phyloP scores from a whole-genome alignment of 2,888 invertebrate genomes.

The Eupelmus urozonus region DNA sequence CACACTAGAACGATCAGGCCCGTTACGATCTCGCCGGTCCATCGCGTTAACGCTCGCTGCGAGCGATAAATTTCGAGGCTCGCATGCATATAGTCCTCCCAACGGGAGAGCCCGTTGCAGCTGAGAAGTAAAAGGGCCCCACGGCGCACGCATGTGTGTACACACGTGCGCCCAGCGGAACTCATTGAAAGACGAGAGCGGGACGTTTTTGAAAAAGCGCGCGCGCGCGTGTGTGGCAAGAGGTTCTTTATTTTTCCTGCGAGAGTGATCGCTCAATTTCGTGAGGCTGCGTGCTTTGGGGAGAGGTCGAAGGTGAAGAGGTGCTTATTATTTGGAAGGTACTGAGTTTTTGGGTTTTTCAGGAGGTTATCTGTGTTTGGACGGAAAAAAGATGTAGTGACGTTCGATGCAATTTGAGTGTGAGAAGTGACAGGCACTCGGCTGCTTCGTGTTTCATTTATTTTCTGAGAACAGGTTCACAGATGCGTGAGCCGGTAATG shows the following conservation, averaged over 20 bases:
- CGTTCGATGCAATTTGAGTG: too few relatives aligned
- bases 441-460: too few relatives aligned
- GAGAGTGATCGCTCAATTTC: neutral
- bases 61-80: slow-evolving; percentile 51
- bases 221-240: neutral
- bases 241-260: too few relatives aligned
- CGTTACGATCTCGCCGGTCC: neutral
- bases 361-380: too few relatives aligned
- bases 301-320: too few relatives aligned
- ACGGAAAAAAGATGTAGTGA: too few relatives aligned
- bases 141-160: neutral
- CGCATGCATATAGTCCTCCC: slow-evolving; percentile 9
- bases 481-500: too few relatives aligned
- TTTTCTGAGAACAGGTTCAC: too few relatives aligned
- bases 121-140: slow-evolving; percentile 24
- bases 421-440: too few relatives aligned
- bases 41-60: slow-evolving; percentile 43
- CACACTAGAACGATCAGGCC: neutral
- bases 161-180: neutral
- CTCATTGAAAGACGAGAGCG: slow-evolving; percentile 17
- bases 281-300: too few relatives aligned
- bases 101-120: slow-evolving; percentile 52
- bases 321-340: too few relatives aligned
- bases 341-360: too few relatives aligned
- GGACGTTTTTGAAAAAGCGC: neutral